These are phyloP conservation scores for Tortrix viridana DNA, from an alignment of 2,888 invertebrate species.

Conservation along the genomic window DNA sequence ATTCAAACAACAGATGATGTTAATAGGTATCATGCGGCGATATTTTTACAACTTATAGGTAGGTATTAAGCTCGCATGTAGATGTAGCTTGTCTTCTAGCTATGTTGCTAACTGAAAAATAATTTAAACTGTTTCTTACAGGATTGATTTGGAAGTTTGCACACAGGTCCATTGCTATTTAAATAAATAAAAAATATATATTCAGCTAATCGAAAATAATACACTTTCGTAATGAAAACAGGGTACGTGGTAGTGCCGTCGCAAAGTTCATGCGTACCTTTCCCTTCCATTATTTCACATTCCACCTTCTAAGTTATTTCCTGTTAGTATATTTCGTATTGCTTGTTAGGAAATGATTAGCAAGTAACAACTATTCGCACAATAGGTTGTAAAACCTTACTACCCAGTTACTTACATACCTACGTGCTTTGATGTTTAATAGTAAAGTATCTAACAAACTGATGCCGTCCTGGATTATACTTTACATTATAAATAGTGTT, in stretches of 20 bases:
- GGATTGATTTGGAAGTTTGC: too few species aligned
- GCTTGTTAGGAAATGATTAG: slow-evolving; percentile 11
- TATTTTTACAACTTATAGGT: too few species aligned
- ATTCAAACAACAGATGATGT: slow-evolving; percentile 43
- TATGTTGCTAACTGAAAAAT: too few species aligned
- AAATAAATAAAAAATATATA: too few species aligned
- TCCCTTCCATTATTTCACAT: neutral
- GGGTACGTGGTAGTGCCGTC: neutral
- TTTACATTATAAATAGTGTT: too few species aligned
- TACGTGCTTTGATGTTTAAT: slow-evolving; percentile 4
- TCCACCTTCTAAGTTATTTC: neutral
- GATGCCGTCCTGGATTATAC: too few species aligned
- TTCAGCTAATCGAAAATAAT: too few species aligned
- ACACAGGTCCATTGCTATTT: too few species aligned
- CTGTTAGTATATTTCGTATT: slow-evolving; percentile 5
- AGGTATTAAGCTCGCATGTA: too few species aligned
- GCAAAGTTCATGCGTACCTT: neutral
- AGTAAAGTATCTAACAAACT: slow-evolving; percentile 1
- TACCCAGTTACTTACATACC: neutral
- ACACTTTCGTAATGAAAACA: neutral
- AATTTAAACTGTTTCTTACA: neutral
- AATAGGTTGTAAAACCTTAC: slow-evolving; percentile 3
- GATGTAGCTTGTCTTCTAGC: too few species aligned
- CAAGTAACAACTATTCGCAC: slow-evolving; percentile 2
- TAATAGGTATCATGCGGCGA: neutral